Percentiles rank a stretch among this genome's conserved stretches.
These are phyloP conservation scores for Philypnodon macrostomus DNA, from an alignment of 2,797 vertebrate species.

Conservation along the genomic window DNA sequence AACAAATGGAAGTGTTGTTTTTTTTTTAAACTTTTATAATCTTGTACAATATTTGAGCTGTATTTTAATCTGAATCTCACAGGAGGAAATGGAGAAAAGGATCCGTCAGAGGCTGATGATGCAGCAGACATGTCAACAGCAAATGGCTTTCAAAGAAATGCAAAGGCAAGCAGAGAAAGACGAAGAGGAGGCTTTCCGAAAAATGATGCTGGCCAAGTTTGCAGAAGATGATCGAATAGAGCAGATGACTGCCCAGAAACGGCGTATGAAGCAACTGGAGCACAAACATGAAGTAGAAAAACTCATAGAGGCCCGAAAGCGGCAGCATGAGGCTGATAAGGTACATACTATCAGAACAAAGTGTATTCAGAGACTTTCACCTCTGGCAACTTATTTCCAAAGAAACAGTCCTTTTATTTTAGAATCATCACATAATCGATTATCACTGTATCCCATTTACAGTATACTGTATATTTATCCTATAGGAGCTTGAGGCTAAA, in stretches of 20 bases:
- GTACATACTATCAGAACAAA: slow-evolving; percentile 57
- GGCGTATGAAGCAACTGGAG: slow-evolving; percentile 88
- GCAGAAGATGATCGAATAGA: slow-evolving; percentile 90
- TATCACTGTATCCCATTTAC: not conserved
- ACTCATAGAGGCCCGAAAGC: slow-evolving; percentile 80
- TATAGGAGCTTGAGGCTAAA: slow-evolving; percentile 83
- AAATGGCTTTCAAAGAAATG: slow-evolving; percentile 82
- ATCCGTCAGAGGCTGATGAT: slow-evolving; percentile 82
- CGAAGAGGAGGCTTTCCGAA: slow-evolving; percentile 83
- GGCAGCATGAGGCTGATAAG: slow-evolving; percentile 79
- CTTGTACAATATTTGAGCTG: not conserved
- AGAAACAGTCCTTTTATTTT: too few species aligned
- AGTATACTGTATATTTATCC: slow-evolving; percentile 15
- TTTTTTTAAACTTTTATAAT: too few species aligned
- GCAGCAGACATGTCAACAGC: slow-evolving; percentile 80
- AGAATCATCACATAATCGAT: too few species aligned
- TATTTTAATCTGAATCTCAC: slow-evolving; percentile 9
- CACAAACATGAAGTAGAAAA: slow-evolving; percentile 85
- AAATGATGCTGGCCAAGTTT: slow-evolving; percentile 83
- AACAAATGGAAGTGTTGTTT: too few species aligned
- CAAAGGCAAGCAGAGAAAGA: slow-evolving; percentile 75
- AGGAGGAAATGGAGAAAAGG: slow-evolving; percentile 88
- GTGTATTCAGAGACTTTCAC: too few species aligned
- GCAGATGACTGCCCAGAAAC: slow-evolving; percentile 88
- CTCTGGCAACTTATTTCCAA: too few species aligned